Conservation (phyloP, 2,113 vertebrate species). For the Blennius ocellaris region DNA sequence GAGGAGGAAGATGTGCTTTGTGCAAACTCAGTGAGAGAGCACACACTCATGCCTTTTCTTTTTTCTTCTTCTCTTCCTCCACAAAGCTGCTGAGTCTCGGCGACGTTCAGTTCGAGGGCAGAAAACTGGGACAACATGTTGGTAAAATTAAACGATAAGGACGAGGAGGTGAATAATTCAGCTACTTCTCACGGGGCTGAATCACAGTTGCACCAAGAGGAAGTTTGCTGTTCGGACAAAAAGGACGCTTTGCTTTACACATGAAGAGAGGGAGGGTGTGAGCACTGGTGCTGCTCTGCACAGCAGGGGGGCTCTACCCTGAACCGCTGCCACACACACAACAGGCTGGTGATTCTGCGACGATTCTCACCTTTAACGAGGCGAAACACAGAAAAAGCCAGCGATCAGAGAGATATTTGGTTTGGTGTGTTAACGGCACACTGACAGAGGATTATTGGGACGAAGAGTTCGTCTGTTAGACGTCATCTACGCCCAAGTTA, state of each 20-base stretch:
- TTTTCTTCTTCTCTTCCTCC: background rate
- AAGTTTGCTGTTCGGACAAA: constrained; percentile 29
- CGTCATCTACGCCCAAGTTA: too few species aligned
- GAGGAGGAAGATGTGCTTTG: constrained; percentile 2
- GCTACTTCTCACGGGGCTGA: constrained; percentile 14
- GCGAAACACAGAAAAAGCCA: too few species aligned
- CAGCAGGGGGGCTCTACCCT: constrained; percentile 7
- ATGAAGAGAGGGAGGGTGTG: constrained; percentile 2
- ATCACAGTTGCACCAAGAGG: constrained; percentile 5
- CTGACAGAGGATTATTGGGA: too few species aligned
- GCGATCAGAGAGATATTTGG: too few species aligned
- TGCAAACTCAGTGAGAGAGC: constrained; percentile 32
- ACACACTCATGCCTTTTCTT: constrained; percentile 22
- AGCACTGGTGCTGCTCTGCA: background rate
- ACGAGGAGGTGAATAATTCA: constrained; percentile 46
- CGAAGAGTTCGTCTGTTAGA: too few species aligned
- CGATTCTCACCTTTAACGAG: background rate
- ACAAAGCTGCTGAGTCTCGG: background rate
- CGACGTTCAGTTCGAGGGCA: constrained; percentile 20
- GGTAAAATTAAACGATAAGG: constrained; percentile 32
- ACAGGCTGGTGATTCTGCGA: constrained; percentile 4
- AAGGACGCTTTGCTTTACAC: constrained; percentile 21
- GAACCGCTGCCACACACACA: background rate
- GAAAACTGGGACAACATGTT: constrained; percentile 41
- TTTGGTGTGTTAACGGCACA: too few species aligned